Percentiles rank a stretch among this genome's conserved stretches.
phyloP scores from a whole-genome alignment of 2,888 invertebrate species.

The Morinoia aosen region DNA sequence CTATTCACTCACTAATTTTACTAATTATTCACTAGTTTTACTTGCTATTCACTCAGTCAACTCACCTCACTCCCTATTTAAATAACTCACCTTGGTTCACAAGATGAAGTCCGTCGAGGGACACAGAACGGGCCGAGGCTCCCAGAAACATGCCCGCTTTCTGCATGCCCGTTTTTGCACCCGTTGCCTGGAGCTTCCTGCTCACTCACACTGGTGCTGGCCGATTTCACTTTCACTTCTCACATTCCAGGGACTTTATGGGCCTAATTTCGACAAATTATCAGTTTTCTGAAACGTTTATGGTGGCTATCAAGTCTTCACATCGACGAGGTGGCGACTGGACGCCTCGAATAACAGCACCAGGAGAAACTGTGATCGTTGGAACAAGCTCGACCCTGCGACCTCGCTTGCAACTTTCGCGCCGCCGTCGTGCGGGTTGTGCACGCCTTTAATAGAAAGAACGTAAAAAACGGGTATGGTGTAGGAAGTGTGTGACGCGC shows the following conservation, averaged over 20 bases:
- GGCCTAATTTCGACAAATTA: background rate
- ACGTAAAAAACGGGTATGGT: too few relatives aligned
- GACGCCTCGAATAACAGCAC: background rate
- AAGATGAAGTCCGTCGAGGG: constrained; percentile 26
- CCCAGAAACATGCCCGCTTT: background rate
- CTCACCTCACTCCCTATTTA: too few relatives aligned
- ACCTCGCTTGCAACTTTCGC: constrained; percentile 14
- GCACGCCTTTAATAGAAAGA: too few relatives aligned
- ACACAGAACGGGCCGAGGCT: background rate
- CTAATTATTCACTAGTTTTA: too few relatives aligned
- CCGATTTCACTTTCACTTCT: background rate
- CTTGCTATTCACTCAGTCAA: too few relatives aligned
- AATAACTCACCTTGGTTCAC: background rate
- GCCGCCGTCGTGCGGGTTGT: background rate
- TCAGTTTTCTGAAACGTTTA: background rate
- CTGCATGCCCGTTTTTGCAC: background rate
- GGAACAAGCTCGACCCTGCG: background rate
- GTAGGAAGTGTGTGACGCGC: too few relatives aligned
- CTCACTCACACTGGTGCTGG: background rate
- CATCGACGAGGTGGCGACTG: background rate
- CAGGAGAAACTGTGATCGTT: background rate
- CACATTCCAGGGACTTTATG: background rate
- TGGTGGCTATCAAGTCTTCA: background rate
- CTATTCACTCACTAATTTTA: too few relatives aligned
- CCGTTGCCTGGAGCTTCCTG: background rate